Conservation (phyloP, 2,113 vertebrate species). For the Pontoporia blainvillei region DNA sequence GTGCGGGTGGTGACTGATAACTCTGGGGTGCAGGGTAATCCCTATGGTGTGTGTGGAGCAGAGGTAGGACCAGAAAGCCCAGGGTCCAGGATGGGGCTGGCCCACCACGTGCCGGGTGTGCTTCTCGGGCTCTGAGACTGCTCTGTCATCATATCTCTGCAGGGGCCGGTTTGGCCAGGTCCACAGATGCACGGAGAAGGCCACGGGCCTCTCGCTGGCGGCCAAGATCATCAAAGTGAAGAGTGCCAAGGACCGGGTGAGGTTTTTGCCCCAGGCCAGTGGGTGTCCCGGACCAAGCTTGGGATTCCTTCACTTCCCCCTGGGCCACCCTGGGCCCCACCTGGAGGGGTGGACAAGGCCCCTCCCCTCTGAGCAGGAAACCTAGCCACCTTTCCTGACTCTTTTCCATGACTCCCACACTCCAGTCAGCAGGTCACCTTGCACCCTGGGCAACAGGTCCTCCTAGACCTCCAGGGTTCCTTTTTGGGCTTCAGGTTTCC, state of each 20-base stretch:
- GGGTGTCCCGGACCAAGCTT: neutral
- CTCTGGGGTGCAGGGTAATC: neutral
- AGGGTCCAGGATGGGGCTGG: neutral
- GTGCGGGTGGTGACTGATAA: neutral
- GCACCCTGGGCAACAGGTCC: neutral
- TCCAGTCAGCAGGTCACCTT: neutral
- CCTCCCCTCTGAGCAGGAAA: neutral
- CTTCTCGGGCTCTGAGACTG: neutral
- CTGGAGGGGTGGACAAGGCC: too few relatives aligned
- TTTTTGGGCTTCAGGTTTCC: neutral
- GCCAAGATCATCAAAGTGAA: constrained; percentile 93
- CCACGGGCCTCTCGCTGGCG: constrained; percentile 86
- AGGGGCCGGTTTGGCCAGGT: constrained; percentile 93
- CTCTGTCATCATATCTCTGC: constrained; percentile 38
- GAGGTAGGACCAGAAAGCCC: neutral
- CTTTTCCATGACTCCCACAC: neutral
- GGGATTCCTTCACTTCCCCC: neutral
- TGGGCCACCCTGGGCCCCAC: neutral
- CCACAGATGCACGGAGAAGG: constrained; percentile 87
- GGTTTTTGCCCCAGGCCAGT: neutral
- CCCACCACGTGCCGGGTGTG: accelerated
- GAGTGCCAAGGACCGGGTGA: constrained; percentile 88
- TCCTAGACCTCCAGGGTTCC: neutral
- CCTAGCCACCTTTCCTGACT: neutral
- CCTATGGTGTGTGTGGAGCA: neutral